Evolutionary conservation across 2,797 vertebrate species (phyloP).

Genomic region (Peromyscus nudipes): DNA sequence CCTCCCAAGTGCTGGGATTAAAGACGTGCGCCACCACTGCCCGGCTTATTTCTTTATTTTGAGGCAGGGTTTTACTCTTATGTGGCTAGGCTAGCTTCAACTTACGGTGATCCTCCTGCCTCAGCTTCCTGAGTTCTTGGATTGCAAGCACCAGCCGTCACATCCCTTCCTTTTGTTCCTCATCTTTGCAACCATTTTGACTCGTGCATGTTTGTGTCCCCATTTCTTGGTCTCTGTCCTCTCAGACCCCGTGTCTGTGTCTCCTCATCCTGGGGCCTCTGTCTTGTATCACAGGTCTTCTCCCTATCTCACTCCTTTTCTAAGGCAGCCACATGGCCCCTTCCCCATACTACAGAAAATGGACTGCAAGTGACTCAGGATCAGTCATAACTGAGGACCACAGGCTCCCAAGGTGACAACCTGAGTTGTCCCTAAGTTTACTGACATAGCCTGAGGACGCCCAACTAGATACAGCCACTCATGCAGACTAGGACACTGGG

Average conservation of each 20-base stretch:
- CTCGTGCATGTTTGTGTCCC: neutral
- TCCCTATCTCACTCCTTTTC: neutral
- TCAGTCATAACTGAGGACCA: constrained; percentile 21
- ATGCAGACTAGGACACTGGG: constrained; percentile 52
- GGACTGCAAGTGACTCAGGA: constrained; percentile 48
- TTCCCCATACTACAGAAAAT: neutral
- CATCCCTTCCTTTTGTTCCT: neutral
- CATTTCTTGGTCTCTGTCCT: constrained; percentile 18
- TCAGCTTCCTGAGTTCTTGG: neutral
- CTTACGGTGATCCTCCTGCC: neutral
- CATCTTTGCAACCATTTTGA: neutral
- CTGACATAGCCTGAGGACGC: neutral
- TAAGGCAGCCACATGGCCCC: neutral
- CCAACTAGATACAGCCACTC: constrained; percentile 27
- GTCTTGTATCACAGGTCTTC: neutral
- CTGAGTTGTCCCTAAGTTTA: constrained; percentile 23
- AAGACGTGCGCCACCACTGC: too few relatives aligned
- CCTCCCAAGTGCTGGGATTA: too few relatives aligned
- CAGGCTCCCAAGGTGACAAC: constrained; percentile 3
- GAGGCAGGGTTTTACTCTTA: neutral
- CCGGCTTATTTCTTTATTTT: neutral
- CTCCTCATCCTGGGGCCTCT: neutral
- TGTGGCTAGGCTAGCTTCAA: neutral
- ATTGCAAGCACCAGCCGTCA: neutral
- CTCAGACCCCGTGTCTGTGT: neutral